Evolutionary conservation across 2,113 vertebrate genomes (phyloP).

Genomic region (Solea solea): DNA sequence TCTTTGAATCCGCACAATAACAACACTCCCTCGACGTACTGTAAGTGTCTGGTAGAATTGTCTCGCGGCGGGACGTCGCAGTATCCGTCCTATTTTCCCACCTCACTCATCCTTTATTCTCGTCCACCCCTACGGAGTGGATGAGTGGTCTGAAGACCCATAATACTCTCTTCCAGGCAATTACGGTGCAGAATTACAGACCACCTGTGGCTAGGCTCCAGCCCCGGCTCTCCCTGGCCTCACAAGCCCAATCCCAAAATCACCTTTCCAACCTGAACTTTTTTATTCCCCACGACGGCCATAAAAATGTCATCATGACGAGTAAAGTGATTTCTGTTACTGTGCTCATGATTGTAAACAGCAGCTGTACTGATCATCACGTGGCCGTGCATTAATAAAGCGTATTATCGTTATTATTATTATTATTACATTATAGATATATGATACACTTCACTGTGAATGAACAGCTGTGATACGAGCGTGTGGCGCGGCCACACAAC

Average conservation of each 20-base stretch:
- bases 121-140: conserved; percentile 77
- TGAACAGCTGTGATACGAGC: too few relatives aligned
- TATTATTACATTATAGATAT: too few relatives aligned
- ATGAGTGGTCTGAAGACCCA: conserved; percentile 79
- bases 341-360: neutral
- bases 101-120: conserved; percentile 74
- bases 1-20: conserved; percentile 71
- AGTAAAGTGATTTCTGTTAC: conserved; percentile 60
- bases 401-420: too few relatives aligned
- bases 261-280: conserved; percentile 59
- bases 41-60: conserved; percentile 76
- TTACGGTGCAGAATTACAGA: conserved; percentile 81
- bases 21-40: conserved; percentile 64
- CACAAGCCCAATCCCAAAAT: conserved; percentile 43
- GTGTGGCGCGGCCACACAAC: too few relatives aligned
- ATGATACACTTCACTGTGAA: too few relatives aligned
- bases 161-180: conserved; percentile 80
- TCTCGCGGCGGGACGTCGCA: conserved; percentile 76
- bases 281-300: conserved; percentile 58
- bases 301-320: conserved; percentile 62
- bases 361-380: too few relatives aligned
- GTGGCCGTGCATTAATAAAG: too few relatives aligned
- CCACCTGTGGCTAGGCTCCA: conserved; percentile 79
- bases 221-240: conserved; percentile 7
- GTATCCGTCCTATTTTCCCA: conserved; percentile 72